Conservation (phyloP, 2,113 vertebrate genomes). For the Heterotis niloticus region DNA sequence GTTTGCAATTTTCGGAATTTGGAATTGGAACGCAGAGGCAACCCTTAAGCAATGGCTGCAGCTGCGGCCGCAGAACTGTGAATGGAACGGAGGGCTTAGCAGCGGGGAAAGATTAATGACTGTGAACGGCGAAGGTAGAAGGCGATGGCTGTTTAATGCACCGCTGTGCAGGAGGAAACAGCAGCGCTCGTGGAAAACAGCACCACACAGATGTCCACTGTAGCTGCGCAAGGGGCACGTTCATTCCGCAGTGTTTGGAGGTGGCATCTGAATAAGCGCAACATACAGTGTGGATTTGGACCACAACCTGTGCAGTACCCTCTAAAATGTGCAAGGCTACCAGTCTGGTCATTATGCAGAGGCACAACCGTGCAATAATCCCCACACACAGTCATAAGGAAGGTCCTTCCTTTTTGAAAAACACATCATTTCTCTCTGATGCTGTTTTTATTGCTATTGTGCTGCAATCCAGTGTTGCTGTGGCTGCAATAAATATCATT, state of each 20-base stretch:
- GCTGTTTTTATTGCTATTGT: too few relatives aligned
- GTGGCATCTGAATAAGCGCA: neutral
- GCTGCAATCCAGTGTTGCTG: too few relatives aligned
- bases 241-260: neutral
- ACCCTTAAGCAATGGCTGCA: neutral
- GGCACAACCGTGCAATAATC: too few relatives aligned
- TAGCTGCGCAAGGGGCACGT: neutral
- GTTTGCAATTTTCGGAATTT: neutral
- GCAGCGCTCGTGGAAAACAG: neutral
- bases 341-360: neutral
- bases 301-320: neutral
- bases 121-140: neutral
- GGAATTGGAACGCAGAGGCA: neutral
- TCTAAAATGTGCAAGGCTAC: neutral
- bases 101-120: constrained; percentile 29
- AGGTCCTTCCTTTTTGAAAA: too few relatives aligned
- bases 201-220: neutral
- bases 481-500: too few relatives aligned
- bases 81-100: neutral
- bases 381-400: too few relatives aligned
- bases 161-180: neutral
- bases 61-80: neutral
- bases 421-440: too few relatives aligned
- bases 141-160: constrained; percentile 8
- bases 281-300: neutral